Conservation (phyloP, 2,888 invertebrate species). For the Thera obeliscata region DNA sequence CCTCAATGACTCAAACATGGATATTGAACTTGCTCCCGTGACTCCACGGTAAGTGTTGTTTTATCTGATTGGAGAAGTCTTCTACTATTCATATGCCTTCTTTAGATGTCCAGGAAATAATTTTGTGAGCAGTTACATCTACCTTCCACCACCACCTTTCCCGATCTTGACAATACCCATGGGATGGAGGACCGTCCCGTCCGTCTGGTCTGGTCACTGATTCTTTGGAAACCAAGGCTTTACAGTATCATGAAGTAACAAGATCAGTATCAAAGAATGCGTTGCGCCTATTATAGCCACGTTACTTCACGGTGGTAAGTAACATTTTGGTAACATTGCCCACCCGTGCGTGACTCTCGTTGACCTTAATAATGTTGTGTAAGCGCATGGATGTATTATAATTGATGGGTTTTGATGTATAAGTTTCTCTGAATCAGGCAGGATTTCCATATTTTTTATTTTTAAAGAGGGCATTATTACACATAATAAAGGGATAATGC, state of each 20-base stretch:
- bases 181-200: no score
- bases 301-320: conserved; percentile 56
- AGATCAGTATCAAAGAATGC: conserved; percentile 39
- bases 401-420: conserved; percentile 26
- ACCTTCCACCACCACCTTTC: no score
- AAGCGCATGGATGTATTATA: conserved; percentile 42
- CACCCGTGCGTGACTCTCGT: conserved; percentile 59
- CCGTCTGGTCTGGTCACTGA: no score
- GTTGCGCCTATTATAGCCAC: conserved; percentile 41
- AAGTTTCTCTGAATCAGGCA: background rate
- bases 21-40: no score
- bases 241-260: conserved; percentile 27
- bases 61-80: no score
- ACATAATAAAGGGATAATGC: background rate
- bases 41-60: no score
- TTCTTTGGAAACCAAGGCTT: no score
- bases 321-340: conserved; percentile 54
- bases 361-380: conserved; percentile 66
- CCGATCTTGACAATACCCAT: no score
- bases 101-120: no score
- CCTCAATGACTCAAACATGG: no score
- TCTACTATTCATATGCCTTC: no score
- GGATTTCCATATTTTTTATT: background rate
- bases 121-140: no score
- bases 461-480: background rate